Conservation (phyloP, 2,113 vertebrate species). For the Anser cygnoides region DNA sequence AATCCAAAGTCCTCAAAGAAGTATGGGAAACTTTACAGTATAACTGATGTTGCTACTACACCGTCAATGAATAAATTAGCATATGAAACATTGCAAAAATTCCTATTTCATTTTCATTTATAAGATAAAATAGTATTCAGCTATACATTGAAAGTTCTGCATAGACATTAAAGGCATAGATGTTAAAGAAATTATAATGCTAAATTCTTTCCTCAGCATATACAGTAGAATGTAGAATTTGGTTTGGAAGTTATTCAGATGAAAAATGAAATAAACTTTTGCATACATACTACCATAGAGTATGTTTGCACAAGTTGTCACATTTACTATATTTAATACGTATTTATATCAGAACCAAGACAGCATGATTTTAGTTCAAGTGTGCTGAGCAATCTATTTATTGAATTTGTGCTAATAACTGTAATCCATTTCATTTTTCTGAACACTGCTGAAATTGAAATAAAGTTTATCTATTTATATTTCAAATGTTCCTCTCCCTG, state of each 20-base stretch:
- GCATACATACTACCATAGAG: not conserved
- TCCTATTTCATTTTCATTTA: conserved; percentile 32
- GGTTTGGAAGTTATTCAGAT: not conserved
- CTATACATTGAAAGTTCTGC: not conserved
- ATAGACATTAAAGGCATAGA: not conserved
- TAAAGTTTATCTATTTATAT: not conserved
- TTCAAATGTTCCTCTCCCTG: not conserved
- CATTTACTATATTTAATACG: not conserved
- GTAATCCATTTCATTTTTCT: not conserved
- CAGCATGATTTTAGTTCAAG: not conserved
- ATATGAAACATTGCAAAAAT: conserved; percentile 44
- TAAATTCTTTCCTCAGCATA: not conserved
- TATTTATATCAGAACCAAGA: not conserved
- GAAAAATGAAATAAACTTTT: conserved; percentile 20
- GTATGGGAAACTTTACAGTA: conserved; percentile 8
- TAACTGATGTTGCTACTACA: not conserved
- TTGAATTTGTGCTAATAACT: not conserved
- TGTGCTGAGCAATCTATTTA: not conserved
- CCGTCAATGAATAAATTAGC: conserved; percentile 45
- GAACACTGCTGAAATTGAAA: not conserved
- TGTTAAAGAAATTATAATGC: not conserved
- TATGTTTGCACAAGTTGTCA: not conserved
- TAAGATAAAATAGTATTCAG: not conserved
- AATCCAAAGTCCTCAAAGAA: conserved; percentile 35
- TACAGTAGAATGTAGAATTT: not conserved